phyloP scores from a whole-genome alignment of 2,888 invertebrate genomes.

The Drosophila bunnanda region DNA sequence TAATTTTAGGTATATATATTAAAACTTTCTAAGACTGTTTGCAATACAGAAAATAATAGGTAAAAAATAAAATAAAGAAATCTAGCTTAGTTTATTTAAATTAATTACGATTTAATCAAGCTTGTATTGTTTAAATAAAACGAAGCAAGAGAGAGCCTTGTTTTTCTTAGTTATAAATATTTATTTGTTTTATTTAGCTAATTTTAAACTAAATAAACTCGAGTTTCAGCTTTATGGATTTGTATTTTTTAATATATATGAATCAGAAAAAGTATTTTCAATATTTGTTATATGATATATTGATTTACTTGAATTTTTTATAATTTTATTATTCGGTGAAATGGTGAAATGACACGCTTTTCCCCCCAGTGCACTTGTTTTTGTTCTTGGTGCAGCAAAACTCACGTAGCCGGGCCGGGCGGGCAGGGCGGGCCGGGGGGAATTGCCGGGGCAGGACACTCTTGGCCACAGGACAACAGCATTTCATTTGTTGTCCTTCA shows the following conservation, averaged over 20 bases:
- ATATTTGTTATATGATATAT: neutral
- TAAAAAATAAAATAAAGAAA: neutral
- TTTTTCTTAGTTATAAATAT: neutral
- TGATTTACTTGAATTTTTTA: neutral
- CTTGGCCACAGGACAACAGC: conserved; percentile 56
- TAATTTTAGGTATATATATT: neutral
- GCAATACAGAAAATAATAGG: neutral
- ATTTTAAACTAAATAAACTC: neutral
- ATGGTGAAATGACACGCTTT: no score
- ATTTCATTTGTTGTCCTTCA: conserved; percentile 77
- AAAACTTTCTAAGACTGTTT: neutral
- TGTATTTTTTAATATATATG: neutral
- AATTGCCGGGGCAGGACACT: conserved; percentile 24
- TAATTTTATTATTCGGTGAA: neutral
- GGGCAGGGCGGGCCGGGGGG: neutral
- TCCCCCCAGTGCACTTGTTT: neutral
- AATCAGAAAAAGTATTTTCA: no score
- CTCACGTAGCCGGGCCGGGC: conserved; percentile 20
- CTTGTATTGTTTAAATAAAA: neutral
- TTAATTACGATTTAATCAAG: neutral
- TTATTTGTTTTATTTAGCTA: neutral
- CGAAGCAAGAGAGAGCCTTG: neutral
- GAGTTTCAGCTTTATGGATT: neutral
- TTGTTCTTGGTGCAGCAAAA: conserved; percentile 4
- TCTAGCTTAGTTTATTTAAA: neutral